phyloP scores from a whole-genome alignment of 1,140 invertebrate species.

The Macrosteles quadrilineatus region DNA sequence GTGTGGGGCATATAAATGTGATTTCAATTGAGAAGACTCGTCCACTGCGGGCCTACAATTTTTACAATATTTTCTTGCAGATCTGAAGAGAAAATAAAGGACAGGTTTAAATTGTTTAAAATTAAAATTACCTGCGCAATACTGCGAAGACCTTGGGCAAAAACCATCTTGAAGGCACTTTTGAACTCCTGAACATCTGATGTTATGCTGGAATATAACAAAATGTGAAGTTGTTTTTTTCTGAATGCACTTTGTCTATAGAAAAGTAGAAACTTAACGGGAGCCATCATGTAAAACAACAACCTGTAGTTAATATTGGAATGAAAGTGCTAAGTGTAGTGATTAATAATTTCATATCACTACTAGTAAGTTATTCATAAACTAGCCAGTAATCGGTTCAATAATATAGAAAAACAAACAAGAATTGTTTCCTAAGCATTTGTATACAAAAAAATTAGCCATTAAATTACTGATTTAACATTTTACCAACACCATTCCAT shows the following conservation, averaged over 20 bases:
- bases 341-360: background rate
- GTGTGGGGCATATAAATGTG: no score
- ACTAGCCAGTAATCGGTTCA: background rate
- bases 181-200: slow-evolving; percentile 97
- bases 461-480: no score
- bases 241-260: background rate
- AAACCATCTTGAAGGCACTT: slow-evolving; percentile 88
- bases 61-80: no score
- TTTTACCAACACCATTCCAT: no score
- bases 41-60: no score
- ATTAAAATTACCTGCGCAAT: slow-evolving; percentile 65
- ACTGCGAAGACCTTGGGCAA: slow-evolving; percentile 86
- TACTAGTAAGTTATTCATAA: background rate
- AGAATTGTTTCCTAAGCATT: no score
- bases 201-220: slow-evolving; percentile 66
- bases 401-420: background rate
- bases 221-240: slow-evolving; percentile 72
- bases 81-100: no score
- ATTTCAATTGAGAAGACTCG: no score
- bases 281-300: background rate
- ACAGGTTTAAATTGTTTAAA: no score
- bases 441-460: no score
- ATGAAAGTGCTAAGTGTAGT: background rate
- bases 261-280: background rate
- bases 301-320: background rate